Conservation (phyloP, 2,113 vertebrate species). For the Crotalus helleri region DNA sequence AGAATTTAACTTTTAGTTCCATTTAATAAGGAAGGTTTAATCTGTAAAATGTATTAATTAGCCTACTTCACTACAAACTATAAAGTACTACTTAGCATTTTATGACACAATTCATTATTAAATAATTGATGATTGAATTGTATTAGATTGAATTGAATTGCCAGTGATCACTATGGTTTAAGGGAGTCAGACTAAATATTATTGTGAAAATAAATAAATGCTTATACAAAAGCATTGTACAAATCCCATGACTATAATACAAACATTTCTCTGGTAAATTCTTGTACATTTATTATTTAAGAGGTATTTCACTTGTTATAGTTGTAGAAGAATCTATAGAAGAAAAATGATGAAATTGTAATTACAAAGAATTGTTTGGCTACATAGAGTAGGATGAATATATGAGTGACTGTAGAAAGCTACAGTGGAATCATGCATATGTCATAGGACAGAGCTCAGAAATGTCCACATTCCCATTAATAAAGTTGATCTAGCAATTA, state of each 20-base stretch:
- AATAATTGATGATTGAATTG: conserved; percentile 45
- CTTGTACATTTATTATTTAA: not conserved
- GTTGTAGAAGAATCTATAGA: not conserved
- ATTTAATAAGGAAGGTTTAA: conserved; percentile 22
- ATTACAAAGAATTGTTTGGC: not conserved
- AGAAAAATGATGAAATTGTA: not conserved
- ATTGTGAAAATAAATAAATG: conserved; percentile 37
- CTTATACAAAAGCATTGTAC: conserved; percentile 42
- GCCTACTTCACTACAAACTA: conserved; percentile 32
- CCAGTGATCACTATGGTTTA: conserved; percentile 31
- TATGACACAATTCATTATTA: conserved; percentile 51
- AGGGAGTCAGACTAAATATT: conserved; percentile 31
- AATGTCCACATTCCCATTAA: not conserved
- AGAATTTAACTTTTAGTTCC: not conserved
- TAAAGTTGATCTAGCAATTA: not conserved
- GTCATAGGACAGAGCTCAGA: not conserved
- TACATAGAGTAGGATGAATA: not conserved
- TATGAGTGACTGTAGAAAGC: not conserved
- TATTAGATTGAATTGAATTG: conserved; percentile 43
- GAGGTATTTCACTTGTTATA: not conserved
- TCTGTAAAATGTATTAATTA: conserved; percentile 43
- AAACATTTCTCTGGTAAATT: conserved; percentile 12
- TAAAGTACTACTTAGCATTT: conserved; percentile 40
- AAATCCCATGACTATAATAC: not conserved
- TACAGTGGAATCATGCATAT: not conserved